These are phyloP conservation scores for Oligia strigilis DNA, from an alignment of 2,888 invertebrate species.

Conservation along the genomic window DNA sequence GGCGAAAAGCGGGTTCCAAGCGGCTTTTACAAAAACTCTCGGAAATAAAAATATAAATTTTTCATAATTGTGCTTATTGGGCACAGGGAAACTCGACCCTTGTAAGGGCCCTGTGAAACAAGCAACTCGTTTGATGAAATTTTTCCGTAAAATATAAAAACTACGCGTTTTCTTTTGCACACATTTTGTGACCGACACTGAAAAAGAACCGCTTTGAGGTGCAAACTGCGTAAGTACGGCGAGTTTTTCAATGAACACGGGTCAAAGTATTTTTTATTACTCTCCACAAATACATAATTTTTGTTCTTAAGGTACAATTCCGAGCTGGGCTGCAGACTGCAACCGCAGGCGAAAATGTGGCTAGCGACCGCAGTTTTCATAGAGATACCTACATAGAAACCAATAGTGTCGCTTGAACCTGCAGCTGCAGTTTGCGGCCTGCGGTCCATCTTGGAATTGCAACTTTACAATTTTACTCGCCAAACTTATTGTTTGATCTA, in stretches of 20 bases:
- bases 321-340: too few relatives aligned
- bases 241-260: background rate
- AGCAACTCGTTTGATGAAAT: conserved; percentile 25
- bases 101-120: conserved; percentile 1
- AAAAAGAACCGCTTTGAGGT: background rate
- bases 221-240: background rate
- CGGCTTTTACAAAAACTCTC: conserved; percentile 13
- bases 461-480: too few relatives aligned
- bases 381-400: too few relatives aligned
- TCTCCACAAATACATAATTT: too few relatives aligned
- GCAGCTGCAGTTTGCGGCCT: too few relatives aligned
- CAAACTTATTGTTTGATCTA: too few relatives aligned
- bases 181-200: background rate
- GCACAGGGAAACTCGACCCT: background rate
- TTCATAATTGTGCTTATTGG: conserved; percentile 35
- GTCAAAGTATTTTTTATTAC: too few relatives aligned
- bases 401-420: too few relatives aligned
- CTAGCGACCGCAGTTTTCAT: too few relatives aligned
- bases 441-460: too few relatives aligned
- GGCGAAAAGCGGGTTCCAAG: conserved; percentile 13
- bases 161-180: conserved; percentile 11
- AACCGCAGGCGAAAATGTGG: too few relatives aligned
- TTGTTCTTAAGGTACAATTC: too few relatives aligned
- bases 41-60: conserved; percentile 23
- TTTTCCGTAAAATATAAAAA: conserved; percentile 22